phyloP scores from a whole-genome alignment of 1,140 invertebrate genomes.

The Trichonephila inaurata region DNA sequence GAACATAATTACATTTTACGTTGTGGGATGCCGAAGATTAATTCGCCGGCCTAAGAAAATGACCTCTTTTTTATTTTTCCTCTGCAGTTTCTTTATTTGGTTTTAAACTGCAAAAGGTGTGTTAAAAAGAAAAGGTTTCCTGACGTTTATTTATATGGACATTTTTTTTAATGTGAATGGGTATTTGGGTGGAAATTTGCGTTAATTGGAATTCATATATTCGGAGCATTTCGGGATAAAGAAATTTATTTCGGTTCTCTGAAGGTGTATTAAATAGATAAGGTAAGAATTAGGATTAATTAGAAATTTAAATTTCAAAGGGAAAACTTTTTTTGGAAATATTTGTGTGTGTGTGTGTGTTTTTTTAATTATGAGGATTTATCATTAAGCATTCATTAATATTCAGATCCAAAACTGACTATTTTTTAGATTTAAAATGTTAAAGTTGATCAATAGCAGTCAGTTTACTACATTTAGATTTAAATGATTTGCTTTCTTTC shows the following conservation, averaged over 20 bases:
- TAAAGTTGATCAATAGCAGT: too few relatives aligned
- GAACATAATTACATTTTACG: conserved; percentile 9
- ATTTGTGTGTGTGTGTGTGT: too few relatives aligned
- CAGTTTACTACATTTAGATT: too few relatives aligned
- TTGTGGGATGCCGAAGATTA: conserved; percentile 17
- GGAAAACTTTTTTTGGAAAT: neutral
- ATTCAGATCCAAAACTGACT: too few relatives aligned
- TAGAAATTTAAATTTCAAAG: neutral
- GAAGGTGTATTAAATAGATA: neutral
- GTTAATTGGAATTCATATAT: neutral
- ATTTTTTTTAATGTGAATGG: conserved; percentile 10
- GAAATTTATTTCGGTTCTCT: conserved; percentile 15
- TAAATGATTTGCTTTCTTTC: too few relatives aligned
- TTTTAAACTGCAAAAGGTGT: conserved; percentile 6
- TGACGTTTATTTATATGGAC: neutral
- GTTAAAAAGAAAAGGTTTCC: neutral
- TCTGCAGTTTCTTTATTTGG: neutral
- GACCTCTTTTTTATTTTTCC: neutral
- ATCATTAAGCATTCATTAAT: too few relatives aligned
- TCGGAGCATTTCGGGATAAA: neutral
- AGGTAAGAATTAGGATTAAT: conserved; percentile 22
- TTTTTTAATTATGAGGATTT: too few relatives aligned
- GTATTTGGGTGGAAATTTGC: neutral
- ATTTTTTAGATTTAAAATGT: too few relatives aligned
- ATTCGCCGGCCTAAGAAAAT: neutral